phyloP scores from a whole-genome alignment of 2,797 vertebrate species.

The Pogoniulus pusillus region DNA sequence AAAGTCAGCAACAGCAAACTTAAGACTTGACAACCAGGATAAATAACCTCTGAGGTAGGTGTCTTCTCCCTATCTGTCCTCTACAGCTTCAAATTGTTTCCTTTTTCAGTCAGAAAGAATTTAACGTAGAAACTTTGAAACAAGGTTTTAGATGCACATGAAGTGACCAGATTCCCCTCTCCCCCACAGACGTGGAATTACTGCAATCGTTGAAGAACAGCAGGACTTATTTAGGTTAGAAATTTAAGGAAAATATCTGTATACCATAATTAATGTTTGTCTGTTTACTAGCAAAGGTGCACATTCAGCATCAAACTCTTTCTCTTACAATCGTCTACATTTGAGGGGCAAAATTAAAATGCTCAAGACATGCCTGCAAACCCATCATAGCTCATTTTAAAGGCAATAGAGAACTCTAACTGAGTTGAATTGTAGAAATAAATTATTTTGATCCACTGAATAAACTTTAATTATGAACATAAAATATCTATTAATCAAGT shows the following conservation, averaged over 20 bases:
- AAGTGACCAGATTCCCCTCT: background rate
- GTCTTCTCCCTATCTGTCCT: background rate
- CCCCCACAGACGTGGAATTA: background rate
- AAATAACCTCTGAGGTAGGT: background rate
- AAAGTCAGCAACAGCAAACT: constrained; percentile 73
- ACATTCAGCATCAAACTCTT: background rate
- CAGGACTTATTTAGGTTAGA: background rate
- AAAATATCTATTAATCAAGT: background rate
- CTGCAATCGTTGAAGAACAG: background rate
- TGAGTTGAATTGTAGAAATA: background rate
- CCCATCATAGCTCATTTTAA: background rate
- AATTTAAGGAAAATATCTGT: background rate
- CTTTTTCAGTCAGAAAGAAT: background rate
- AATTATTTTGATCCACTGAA: background rate
- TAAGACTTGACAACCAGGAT: background rate
- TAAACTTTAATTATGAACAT: background rate
- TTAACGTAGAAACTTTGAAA: background rate
- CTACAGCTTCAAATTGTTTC: background rate
- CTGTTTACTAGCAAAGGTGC: background rate
- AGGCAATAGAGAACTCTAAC: background rate
- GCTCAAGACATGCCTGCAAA: background rate
- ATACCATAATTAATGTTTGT: background rate
- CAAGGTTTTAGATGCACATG: background rate
- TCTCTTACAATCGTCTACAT: background rate
- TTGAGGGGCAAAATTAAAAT: background rate